Conservation (phyloP, 2,113 vertebrate genomes). For the Anas platyrhynchos region DNA sequence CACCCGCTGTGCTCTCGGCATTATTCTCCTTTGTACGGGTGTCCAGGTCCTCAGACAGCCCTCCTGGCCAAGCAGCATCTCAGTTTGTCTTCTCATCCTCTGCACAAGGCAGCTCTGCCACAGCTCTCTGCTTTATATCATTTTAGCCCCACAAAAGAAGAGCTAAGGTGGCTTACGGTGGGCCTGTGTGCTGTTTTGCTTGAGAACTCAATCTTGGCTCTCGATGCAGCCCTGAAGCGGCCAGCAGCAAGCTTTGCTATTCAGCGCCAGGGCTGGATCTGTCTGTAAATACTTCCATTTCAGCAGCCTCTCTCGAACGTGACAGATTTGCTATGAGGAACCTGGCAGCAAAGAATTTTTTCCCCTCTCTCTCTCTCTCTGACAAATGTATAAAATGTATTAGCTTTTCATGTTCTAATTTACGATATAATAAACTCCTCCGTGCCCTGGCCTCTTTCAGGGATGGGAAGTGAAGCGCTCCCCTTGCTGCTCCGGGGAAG, state of each 20-base stretch:
- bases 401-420: conserved; percentile 63
- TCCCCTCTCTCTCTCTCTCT: background rate
- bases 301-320: conserved; percentile 26
- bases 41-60: too few relatives aligned
- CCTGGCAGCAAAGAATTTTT: conserved; percentile 34
- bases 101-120: background rate
- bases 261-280: conserved; percentile 38
- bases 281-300: conserved; percentile 58
- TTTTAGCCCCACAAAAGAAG: background rate
- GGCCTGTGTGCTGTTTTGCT: background rate
- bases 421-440: conserved; percentile 59
- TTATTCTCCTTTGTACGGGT: background rate
- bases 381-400: conserved; percentile 62
- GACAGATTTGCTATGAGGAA: conserved; percentile 57
- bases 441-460: background rate
- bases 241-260: conserved; percentile 34
- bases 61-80: background rate
- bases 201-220: conserved; percentile 9
- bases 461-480: background rate
- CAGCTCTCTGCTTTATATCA: background rate
- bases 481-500: background rate
- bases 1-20: background rate
- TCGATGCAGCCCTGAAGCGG: background rate
- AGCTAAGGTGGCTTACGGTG: background rate
- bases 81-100: background rate